Conservation (phyloP, 2,113 vertebrate species). For the Bothrops jararaca region DNA sequence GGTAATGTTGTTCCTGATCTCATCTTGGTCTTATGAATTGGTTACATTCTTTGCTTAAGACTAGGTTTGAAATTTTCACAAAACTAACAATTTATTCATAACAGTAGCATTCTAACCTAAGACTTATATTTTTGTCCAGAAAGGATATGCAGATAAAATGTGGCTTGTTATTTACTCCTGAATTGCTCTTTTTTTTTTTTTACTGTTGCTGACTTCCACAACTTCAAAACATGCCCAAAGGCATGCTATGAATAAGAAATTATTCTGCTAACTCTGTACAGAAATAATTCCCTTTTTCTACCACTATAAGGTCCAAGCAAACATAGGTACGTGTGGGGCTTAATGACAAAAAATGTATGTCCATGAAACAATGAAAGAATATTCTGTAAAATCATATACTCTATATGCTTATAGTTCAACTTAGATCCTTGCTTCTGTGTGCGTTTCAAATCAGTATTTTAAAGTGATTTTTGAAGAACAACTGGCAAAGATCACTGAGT, state of each 20-base stretch:
- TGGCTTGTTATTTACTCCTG: constrained; percentile 33
- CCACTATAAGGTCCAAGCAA: not conserved
- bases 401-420: not conserved
- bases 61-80: not conserved
- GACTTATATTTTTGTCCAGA: not conserved
- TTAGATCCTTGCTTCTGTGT: not conserved
- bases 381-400: constrained; percentile 2
- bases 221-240: not conserved
- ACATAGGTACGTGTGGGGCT: not conserved
- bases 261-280: not conserved
- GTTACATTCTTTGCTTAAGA: not conserved
- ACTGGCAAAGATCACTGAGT: not conserved
- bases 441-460: not conserved
- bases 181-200: not conserved
- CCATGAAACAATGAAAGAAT: not conserved
- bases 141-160: not conserved
- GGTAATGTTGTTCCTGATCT: not conserved
- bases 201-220: not conserved
- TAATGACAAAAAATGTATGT: constrained; percentile 17
- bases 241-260: constrained; percentile 28
- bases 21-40: not conserved
- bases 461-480: not conserved
- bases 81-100: not conserved
- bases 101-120: constrained; percentile 19
- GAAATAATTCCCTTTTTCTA: not conserved